A percentile compares a stretch with the other conserved stretches of the same genome.
Evolutionary conservation across 2,113 vertebrate genomes (phyloP).

Genomic region (Lepidothrix coronata): DNA sequence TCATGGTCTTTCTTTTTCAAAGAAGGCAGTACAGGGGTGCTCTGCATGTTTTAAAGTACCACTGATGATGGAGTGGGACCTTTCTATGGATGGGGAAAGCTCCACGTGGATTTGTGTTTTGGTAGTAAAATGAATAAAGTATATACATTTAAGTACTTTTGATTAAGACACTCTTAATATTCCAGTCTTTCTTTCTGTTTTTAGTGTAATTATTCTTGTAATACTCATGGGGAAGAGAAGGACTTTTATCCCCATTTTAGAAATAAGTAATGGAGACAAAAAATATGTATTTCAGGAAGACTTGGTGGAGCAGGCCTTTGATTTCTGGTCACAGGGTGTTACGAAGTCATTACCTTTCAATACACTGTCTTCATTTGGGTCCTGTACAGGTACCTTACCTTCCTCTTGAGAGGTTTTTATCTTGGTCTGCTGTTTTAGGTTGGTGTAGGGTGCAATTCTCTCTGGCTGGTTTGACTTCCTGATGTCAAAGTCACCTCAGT

Average conservation of each 20-base stretch:
- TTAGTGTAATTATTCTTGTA: background rate
- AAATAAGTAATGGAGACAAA: background rate
- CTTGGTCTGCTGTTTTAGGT: background rate
- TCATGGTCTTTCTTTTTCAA: background rate
- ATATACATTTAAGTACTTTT: background rate
- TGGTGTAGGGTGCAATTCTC: background rate
- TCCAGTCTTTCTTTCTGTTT: background rate
- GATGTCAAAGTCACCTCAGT: background rate
- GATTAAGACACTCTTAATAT: background rate
- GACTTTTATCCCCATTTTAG: background rate
- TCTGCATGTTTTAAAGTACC: background rate
- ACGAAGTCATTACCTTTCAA: background rate
- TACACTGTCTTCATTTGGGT: background rate
- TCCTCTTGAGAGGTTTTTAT: background rate
- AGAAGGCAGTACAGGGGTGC: background rate
- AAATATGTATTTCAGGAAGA: background rate
- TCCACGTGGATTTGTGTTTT: background rate
- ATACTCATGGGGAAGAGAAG: background rate
- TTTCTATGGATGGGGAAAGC: background rate
- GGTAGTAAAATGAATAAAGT: background rate
- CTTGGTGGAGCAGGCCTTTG: background rate
- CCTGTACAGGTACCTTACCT: background rate
- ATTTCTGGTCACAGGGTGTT: background rate
- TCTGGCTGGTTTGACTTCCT: background rate
- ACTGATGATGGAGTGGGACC: background rate